A percentile compares a stretch with the other conserved stretches of the same genome.
Evolutionary conservation across 2,888 invertebrate species (phyloP).

Genomic region (Thyatira batis): DNA sequence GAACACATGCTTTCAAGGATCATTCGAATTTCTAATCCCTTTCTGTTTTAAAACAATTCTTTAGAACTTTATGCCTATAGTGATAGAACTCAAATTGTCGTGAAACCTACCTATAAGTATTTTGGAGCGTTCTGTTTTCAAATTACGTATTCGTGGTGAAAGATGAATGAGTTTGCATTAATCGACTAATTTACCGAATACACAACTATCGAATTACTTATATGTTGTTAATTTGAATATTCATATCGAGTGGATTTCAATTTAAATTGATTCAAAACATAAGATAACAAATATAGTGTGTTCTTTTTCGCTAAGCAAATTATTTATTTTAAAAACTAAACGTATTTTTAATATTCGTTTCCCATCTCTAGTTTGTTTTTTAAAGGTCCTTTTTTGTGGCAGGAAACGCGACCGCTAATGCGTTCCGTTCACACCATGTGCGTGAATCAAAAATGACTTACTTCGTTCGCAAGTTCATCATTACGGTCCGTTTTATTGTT

Average conservation of each 20-base stretch:
- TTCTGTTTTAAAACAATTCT: background rate
- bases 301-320: background rate
- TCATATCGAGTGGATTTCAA: background rate
- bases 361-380: conserved; percentile 20
- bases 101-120: conserved; percentile 6
- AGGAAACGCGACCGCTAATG: conserved; percentile 63
- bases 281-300: background rate
- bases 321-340: background rate
- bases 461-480: conserved; percentile 37
- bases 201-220: background rate
- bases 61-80: background rate
- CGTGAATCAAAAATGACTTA: conserved; percentile 57
- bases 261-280: conserved; percentile 1
- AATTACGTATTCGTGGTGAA: conserved; percentile 39
- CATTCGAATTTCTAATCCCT: conserved; percentile 8
- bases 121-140: conserved; percentile 47
- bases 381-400: conserved; percentile 40
- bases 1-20: conserved; percentile 47
- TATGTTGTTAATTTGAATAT: background rate
- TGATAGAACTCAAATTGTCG: background rate
- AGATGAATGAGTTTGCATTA: conserved; percentile 2
- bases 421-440: conserved; percentile 68
- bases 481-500: conserved; percentile 50
- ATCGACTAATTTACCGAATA: conserved; percentile 2
- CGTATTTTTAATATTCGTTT: background rate